phyloP scores from a whole-genome alignment of 2,888 invertebrate genomes.

The Phyto melanocephala region DNA sequence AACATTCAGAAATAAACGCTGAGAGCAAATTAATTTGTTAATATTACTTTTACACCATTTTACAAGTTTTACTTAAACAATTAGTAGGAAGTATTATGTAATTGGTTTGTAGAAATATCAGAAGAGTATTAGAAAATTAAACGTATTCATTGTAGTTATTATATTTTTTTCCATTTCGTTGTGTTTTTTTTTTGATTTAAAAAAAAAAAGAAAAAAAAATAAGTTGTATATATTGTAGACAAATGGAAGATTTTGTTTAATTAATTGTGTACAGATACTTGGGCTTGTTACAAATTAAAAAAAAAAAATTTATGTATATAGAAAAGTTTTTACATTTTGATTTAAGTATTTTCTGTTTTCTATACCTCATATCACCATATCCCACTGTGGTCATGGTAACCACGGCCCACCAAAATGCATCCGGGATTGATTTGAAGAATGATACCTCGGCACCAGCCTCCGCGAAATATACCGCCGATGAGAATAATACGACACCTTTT shows the following conservation, averaged over 20 bases:
- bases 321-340: neutral
- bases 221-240: neutral
- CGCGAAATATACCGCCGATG: conserved; percentile 99
- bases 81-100: neutral
- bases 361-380: conserved; percentile 99
- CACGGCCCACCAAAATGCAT: conserved; percentile 99
- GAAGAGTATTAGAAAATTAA: neutral
- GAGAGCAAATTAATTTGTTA: neutral
- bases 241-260: neutral
- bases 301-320: neutral
- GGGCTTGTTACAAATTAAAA: neutral
- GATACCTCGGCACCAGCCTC: conserved; percentile 99
- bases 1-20: conserved; percentile 4
- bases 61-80: conserved; percentile 5
- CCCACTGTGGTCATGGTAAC: conserved; percentile 99
- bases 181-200: neutral
- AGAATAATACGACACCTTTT: conserved; percentile 99
- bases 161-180: too few species aligned
- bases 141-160: neutral
- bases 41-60: conserved; percentile 18
- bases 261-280: neutral
- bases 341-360: conserved; percentile 53
- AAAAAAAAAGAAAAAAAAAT: neutral
- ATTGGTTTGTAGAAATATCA: neutral
- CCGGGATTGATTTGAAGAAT: conserved; percentile 99